phyloP scores from a whole-genome alignment of 2,113 vertebrate genomes.

The Cyprinodon tularosa region DNA sequence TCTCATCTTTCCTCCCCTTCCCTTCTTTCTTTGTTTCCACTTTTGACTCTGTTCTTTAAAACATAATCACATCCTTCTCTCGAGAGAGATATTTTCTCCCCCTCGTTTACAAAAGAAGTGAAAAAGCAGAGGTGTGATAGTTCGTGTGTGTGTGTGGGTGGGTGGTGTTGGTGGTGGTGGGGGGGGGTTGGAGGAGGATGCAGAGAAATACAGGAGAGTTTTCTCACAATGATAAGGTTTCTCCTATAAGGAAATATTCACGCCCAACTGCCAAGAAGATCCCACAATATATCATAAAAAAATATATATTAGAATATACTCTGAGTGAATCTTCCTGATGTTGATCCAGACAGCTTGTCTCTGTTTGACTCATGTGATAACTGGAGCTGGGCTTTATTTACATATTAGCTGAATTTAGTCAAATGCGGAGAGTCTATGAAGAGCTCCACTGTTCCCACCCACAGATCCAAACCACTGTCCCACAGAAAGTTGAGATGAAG shows the following conservation, averaged over 20 bases:
- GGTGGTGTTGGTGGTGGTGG: conserved; percentile 2
- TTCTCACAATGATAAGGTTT: conserved; percentile 80
- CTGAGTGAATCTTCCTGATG: neutral
- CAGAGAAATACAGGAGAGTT: conserved; percentile 26
- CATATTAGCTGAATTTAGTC: conserved; percentile 69
- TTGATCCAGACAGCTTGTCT: neutral
- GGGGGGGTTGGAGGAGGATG: neutral
- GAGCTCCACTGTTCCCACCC: conserved; percentile 40
- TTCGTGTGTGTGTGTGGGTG: conserved; percentile 33
- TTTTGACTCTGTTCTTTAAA: conserved; percentile 56
- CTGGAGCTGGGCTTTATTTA: conserved; percentile 47
- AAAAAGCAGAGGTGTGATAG: conserved; percentile 45
- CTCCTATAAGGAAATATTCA: conserved; percentile 46
- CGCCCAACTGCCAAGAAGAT: conserved; percentile 15
- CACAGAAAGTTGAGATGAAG: conserved; percentile 38
- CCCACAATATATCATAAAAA: neutral
- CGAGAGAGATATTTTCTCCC: conserved; percentile 62
- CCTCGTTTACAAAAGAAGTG: conserved; percentile 67
- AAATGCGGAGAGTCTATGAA: conserved; percentile 71
- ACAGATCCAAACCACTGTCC: conserved; percentile 13
- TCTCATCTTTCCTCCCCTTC: conserved; percentile 44
- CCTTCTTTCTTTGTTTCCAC: conserved; percentile 35
- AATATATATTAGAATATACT: neutral
- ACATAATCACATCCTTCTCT: conserved; percentile 74
- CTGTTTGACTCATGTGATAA: conserved; percentile 19